Base-by-base conservation (phyloP, 2,113 vertebrate genomes). In the human region DNA sequence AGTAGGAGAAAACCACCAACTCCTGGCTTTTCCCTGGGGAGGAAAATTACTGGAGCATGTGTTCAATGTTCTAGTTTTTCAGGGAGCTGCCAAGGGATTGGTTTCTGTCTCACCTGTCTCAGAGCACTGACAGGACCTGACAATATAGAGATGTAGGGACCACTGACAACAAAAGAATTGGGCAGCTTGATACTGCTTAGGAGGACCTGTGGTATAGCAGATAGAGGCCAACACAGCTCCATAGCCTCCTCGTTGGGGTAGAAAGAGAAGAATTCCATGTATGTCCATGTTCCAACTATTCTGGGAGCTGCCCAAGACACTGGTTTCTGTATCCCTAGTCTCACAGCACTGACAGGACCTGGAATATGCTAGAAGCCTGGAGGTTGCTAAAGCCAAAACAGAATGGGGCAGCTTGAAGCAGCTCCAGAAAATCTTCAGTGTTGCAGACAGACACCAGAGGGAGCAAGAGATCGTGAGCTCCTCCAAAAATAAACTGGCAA, bases 371-470 rank as follows among this genome's bases (percentile, higher is more conserved):
- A 45, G 43, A 86, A 68, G 23, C 52, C 76, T 82, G 52, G 40
- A 66, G 10, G n/a, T 17, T 57, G 43, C 79, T 35, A 59, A 57
- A 84, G 57, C 43, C 45, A 45, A 17, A 93, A 75, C 45, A 30
- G 22, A 52, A 6, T 9, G 10, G 30, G 45, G 17, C 27, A 78
- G 73, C 50, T 78, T 70, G 18, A 6, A 23, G 20, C 20, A 61
- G 40, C 73, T 91, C 81, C 50, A 48, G 61, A 72, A 64, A 91
- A 43, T 18, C 61, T 95, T 55, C 35, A 72, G 27, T 80, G 40
- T 43, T 50, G 5, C 14, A 80, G 52, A 86, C 0, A 85, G 80
- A 75, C 8, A 91, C 50, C 50, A 95, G 88, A 86, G 50, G 10
- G 64, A 95, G 50, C 43, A 95, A 92, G 43, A 83, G 27, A 27